A percentile compares a stretch with the other conserved stretches of the same genome.
Conservation (phyloP, 1,140 invertebrate genomes). For the Triops longicaudatus region DNA sequence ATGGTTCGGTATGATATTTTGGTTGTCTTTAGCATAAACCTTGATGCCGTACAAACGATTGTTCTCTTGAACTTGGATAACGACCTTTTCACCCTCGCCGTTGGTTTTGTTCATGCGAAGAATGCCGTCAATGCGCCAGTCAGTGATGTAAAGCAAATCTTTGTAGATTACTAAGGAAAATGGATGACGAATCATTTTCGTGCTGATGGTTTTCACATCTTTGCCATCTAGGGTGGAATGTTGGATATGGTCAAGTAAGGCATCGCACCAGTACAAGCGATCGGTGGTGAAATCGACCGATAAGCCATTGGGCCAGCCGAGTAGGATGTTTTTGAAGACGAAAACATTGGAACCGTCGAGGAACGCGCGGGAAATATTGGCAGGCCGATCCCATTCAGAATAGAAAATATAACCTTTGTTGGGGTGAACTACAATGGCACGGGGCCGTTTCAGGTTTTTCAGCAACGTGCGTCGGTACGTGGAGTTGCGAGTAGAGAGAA, state of each 20-base stretch:
- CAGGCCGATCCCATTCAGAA: constrained; percentile 92
- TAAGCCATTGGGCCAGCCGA: constrained; percentile 93
- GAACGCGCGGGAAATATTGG: constrained; percentile 84
- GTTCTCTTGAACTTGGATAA: constrained; percentile 72
- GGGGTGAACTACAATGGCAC: constrained; percentile 93
- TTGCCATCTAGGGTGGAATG: constrained; percentile 88
- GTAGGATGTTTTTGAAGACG: constrained; percentile 82
- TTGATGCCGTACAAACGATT: constrained; percentile 86
- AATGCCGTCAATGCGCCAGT: constrained; percentile 93
- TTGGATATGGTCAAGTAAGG: constrained; percentile 88
- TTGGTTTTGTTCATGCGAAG: constrained; percentile 80
- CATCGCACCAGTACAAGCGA: constrained; percentile 91
- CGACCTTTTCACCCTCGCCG: constrained; percentile 72
- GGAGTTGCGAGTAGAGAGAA: constrained; percentile 76
- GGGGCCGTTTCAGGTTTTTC: constrained; percentile 78
- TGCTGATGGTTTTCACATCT: constrained; percentile 84
- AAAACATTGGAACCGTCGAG: constrained; percentile 76
- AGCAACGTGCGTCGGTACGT: constrained; percentile 73
- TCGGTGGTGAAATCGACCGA: constrained; percentile 82
- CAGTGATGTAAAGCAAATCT: constrained; percentile 94
- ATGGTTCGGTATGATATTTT: constrained; percentile 61
- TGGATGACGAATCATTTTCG: constrained; percentile 80
- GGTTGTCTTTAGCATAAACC: constrained; percentile 67
- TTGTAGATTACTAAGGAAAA: constrained; percentile 91
- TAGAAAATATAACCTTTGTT: constrained; percentile 90